Conservation (phyloP, 2,797 vertebrate species). For the Coluber constrictor region DNA sequence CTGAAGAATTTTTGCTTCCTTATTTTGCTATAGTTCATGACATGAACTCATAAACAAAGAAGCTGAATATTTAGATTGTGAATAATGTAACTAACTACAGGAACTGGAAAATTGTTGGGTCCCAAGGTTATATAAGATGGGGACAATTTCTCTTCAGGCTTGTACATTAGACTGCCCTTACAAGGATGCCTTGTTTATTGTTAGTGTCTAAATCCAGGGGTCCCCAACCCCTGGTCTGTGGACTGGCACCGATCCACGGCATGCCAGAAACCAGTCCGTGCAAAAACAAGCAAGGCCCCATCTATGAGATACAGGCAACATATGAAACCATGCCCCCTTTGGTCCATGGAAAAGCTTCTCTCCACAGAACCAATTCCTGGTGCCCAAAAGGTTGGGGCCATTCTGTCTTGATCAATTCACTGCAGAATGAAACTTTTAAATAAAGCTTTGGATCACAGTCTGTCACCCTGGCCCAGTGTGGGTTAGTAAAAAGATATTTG, state of each 20-base stretch:
- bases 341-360: no score
- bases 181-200: not conserved
- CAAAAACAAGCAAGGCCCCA: no score
- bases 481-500: not conserved
- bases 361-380: no score
- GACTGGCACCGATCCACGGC: no score
- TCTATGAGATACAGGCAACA: no score
- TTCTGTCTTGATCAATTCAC: not conserved
- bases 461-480: not conserved
- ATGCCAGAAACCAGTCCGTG: no score
- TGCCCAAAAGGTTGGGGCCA: no score
- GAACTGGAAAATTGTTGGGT: not conserved
- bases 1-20: not conserved
- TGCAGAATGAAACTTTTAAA: not conserved
- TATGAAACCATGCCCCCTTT: no score
- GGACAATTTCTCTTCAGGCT: not conserved
- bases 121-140: not conserved
- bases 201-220: not conserved
- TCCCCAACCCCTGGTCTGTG: no score
- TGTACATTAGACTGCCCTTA: not conserved
- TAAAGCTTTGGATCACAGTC: not conserved
- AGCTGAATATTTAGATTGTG: not conserved
- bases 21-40: not conserved
- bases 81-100: not conserved
- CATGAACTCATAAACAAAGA: not conserved